Conservation (phyloP, 2,797 vertebrate species). For the Adrianichthys oophorus region DNA sequence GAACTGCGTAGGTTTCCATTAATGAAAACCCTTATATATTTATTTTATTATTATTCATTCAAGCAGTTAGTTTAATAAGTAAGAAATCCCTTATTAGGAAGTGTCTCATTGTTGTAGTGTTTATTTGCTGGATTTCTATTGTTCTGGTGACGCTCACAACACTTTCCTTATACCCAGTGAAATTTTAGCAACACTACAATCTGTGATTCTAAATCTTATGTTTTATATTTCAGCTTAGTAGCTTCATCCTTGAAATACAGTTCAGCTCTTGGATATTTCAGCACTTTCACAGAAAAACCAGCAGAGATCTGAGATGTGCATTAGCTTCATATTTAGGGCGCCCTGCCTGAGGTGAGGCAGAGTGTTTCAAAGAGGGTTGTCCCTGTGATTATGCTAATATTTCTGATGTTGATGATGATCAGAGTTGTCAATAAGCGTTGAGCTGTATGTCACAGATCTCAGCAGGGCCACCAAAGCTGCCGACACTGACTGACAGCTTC, state of each 20-base stretch:
- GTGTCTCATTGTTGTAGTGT: too few relatives aligned
- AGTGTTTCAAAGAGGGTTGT: constrained; percentile 16
- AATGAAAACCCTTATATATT: too few relatives aligned
- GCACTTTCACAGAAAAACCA: neutral
- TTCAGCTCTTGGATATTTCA: neutral
- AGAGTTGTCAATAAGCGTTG: constrained; percentile 44
- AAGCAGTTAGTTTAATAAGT: too few relatives aligned
- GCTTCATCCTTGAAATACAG: neutral
- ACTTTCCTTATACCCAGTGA: too few relatives aligned
- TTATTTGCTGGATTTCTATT: too few relatives aligned
- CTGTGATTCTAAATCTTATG: too few relatives aligned
- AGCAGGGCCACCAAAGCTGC: constrained; percentile 12
- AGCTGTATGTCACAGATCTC: constrained; percentile 40
- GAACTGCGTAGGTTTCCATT: too few relatives aligned
- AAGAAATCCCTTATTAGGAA: too few relatives aligned
- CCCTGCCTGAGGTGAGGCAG: constrained; percentile 10
- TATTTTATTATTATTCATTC: too few relatives aligned
- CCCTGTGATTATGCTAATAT: constrained; percentile 47
- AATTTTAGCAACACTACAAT: too few relatives aligned
- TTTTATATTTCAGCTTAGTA: too few relatives aligned
- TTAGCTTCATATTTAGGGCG: constrained; percentile 3
- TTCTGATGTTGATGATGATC: constrained; percentile 41
- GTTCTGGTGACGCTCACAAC: too few relatives aligned
- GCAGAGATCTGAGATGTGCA: neutral
- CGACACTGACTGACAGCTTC: constrained; percentile 24